Base-by-base conservation (phyloP, 2,797 vertebrate genomes). In the Atherinosoma microstoma region DNA sequence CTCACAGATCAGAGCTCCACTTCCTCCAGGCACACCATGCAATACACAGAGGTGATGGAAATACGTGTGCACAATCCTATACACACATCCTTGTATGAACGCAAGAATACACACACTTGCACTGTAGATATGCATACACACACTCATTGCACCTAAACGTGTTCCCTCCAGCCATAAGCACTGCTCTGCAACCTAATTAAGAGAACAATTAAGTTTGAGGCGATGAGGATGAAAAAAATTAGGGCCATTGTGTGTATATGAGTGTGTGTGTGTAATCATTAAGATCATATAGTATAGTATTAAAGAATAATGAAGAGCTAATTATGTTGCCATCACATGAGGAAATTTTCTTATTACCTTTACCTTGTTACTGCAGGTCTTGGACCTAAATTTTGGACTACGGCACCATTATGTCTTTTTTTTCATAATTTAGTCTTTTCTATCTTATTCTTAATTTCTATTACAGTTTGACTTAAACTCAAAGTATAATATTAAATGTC, bases 151-250 rank as follows among this genome's bases (percentile, higher is more conserved):
- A 83, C 45, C 60, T 64, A 67, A 70, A 78, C 42, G 2, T 70
- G 94, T 92, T 95, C 95, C 96, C 95, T 96, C 93, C 92, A 96
- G 96, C 96, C 95, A 95, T 94, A 94, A 93, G 94, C 93, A 93
- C 94, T 94, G 93, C 78, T 87, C 96, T 95, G 93, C 94, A 96
- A 96, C 96, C 96, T 96, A 98, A 98, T 98, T 97, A 98, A 97
- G 95, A 96, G 96, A 97, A 96, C 96, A 96, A 97, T 98, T 96
- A 96, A 95, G 95, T 96, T 92, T 92, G 94, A 94, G 93, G 94
- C 92, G 86, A 95, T 96, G 95, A 95, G 95, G 94, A 94, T 93
- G 77, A 71, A 64, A 88, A 86, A 89, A 87, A 85, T 75, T 67
- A 79, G 76, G 65, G 68, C 29, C 11, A 3, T 2, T 67, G 3